Evolutionary conservation across 2,888 invertebrate genomes (phyloP), one percentile per base, ranked within the genome.

Genomic region (Drosophila quasianomalipes): DNA sequence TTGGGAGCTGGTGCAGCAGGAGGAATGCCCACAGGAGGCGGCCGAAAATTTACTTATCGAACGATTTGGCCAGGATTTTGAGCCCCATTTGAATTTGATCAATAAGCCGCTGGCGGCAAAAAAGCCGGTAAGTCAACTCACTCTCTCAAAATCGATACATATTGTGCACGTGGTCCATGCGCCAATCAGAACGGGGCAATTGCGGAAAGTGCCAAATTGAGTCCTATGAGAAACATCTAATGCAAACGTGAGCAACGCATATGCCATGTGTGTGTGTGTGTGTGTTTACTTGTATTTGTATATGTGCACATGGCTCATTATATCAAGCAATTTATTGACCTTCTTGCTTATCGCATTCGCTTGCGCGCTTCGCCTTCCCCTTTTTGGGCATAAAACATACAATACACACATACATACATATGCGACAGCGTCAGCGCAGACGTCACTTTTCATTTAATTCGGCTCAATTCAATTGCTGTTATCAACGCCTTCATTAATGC

Each of bases 51-150:
- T 91, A 77, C 83, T 92, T n/a, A 92, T 92, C 76, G 92, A 92
- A 75, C 93, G 92, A 85, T 94, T 92, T 59, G 93, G 93, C 33
- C 93, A 93, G 81, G 93, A 93, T 68, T 93, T 94, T 80, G 93
- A 94, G 82, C 93, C 93, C 59, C 93, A 93, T 81, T 86, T 94
- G 70, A 94, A 94, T 88, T 89, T 94, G 67, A 92, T 93, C 59
- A 93, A 93, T 66, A 94, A 94, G 87, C 94, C 94, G 71, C 87
- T 94, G 78, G 91, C 92, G 64, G 93, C 94, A 14, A 94, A 94
- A 81, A 94, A 94, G 87, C 91, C 91, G 90, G 93, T 93, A 91
- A 91, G 92, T 91, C 7, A 52, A 31, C 26, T 31, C 39, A 5
- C 26, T 33, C 16, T 30, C 22, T 26, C 44, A 35, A 47, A 60